Percentiles rank a stretch among this genome's conserved stretches.
Conservation (phyloP, 2,888 invertebrate species). For the Apantesis nais region DNA sequence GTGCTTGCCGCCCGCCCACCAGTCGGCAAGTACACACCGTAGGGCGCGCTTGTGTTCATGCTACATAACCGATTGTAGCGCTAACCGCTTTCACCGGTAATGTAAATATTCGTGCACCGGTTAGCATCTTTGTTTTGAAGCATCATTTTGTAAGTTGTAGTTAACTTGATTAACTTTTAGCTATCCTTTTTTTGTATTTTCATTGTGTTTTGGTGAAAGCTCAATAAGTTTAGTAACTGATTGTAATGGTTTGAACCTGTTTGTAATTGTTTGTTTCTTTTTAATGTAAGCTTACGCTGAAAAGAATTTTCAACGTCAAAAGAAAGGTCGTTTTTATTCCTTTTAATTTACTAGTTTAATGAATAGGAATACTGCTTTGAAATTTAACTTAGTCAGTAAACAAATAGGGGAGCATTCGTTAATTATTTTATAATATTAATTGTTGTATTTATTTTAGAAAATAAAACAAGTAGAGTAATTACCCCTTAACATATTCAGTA, state of each 20-base stretch:
- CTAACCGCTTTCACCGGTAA: conserved; percentile 7
- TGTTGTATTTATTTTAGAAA: no score
- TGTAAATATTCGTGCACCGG: conserved; percentile 11
- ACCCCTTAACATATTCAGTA: not conserved
- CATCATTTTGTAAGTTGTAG: conserved; percentile 37
- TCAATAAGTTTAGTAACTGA: not conserved
- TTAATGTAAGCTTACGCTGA: not conserved
- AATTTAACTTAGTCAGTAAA: not conserved
- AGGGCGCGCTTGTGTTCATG: conserved; percentile 35
- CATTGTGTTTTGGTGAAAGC: not conserved
- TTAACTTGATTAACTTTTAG: conserved; percentile 20
- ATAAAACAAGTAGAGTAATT: not conserved
- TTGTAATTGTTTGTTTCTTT: no score
- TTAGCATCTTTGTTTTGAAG: conserved; percentile 34
- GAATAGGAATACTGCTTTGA: not conserved
- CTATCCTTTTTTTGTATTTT: not conserved
- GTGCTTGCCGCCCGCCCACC: conserved; percentile 48
- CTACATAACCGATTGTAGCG: conserved; percentile 14
- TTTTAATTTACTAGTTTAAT: not conserved
- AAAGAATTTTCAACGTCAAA: not conserved
- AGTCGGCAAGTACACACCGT: conserved; percentile 39
- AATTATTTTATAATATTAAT: not conserved
- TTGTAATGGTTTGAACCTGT: no score
- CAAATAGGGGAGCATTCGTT: not conserved
- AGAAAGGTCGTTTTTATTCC: not conserved